Evolutionary conservation across 2,113 vertebrate species (phyloP).

Genomic region (Pagrus major): DNA sequence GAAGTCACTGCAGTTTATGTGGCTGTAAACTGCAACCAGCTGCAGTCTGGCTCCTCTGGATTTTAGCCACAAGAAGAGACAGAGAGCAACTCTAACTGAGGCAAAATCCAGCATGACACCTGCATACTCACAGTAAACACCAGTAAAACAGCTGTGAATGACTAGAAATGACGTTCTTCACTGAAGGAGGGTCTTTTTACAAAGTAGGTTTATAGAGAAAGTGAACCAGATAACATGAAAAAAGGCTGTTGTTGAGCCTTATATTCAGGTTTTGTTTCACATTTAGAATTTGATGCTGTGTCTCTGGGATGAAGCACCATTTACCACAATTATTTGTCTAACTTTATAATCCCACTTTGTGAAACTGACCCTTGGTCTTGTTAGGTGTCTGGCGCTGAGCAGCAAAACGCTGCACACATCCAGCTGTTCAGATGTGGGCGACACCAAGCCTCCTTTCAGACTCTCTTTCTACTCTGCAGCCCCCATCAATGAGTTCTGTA

Average conservation of each 20-base stretch:
- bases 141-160: conserved; percentile 46
- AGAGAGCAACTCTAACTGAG: conserved; percentile 25
- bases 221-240: conserved; percentile 13
- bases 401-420: not conserved
- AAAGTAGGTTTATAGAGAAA: conserved; percentile 23
- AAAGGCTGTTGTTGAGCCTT: not conserved
- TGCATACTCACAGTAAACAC: conserved; percentile 28
- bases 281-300: not conserved
- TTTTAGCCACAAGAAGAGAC: conserved; percentile 25
- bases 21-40: conserved; percentile 51
- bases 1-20: conserved; percentile 46
- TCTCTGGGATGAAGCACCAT: not conserved
- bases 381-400: conserved; percentile 14
- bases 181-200: conserved; percentile 12
- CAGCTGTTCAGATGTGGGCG: conserved; percentile 1
- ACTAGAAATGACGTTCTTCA: not conserved
- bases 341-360: conserved; percentile 32
- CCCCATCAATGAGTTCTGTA: not conserved
- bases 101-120: conserved; percentile 37
- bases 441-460: not conserved
- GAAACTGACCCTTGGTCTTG: conserved; percentile 8
- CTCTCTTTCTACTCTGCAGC: not conserved
- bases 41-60: conserved; percentile 40
- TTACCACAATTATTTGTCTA: conserved; percentile 3
- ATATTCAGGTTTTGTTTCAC: not conserved